Base-by-base conservation (phyloP, 1,140 invertebrate genomes). In the Neodiprion fabricii region DNA sequence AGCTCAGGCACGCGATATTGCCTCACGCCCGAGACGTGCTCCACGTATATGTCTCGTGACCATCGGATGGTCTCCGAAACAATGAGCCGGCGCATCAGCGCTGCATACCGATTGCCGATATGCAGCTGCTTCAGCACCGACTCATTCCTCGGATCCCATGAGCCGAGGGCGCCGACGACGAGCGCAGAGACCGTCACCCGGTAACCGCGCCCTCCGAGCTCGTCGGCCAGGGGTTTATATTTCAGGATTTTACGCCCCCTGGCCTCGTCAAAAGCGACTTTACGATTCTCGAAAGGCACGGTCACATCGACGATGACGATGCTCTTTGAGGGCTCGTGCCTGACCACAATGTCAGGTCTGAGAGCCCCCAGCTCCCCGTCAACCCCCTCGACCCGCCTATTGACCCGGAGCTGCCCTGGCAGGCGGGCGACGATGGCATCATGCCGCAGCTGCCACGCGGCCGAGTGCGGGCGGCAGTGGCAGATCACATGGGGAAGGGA, bases 271-370 rank as follows among this genome's bases (percentile, higher is more conserved):
- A 85, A 65, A 0, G 80, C 83, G 0, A 67, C 72, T 7, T 47
- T 21, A 8, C 78, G 73, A 72, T 86, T 87, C 61, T 89, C 85
- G 28, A 87, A 88, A 0, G 83, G 79, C 40, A 87, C 79, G 21
- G 83, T 74, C 3, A 89, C 82, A 71, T 88, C 84, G 65, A 86
- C 75, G 14, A 84, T 79, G 48, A 71, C 7, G 17, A 80, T 72
- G 0, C 49, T 75, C 8, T 77, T 78, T 9, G 50, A 10, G 11
- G 14, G 53, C 28, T 82, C 81, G 71, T 84, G 73, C 17, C 70
- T 74, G 9, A 85, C 70, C 10, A 86, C 79, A 2, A 85, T 75
- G 77, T 86, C 85, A 9, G 83, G 83, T n/a, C 78, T 72, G 10
- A 82, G 72, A 10, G 70, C 53, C 9, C 53, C 76, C 1, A 73